phyloP scores from a whole-genome alignment of 2,113 vertebrate genomes.

The Eleginops maclovinus region DNA sequence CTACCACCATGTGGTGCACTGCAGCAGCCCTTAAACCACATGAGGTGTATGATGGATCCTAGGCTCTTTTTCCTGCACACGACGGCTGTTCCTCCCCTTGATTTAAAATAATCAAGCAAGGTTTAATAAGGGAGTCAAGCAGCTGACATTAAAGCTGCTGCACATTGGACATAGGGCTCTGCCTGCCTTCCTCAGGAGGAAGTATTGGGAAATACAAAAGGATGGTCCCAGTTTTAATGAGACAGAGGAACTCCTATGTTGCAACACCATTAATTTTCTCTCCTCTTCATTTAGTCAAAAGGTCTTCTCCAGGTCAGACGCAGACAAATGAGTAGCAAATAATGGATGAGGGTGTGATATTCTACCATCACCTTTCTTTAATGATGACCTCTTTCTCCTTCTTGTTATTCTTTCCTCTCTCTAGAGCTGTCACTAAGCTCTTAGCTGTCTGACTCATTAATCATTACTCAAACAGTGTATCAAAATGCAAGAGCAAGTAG shows the following conservation, averaged over 20 bases:
- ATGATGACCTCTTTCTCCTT: constrained; percentile 42
- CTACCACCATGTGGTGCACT: neutral
- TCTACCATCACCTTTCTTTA: constrained; percentile 39
- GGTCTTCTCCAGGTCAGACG: constrained; percentile 41
- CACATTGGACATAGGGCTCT: constrained; percentile 17
- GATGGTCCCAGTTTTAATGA: constrained; percentile 55
- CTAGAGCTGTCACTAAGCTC: constrained; percentile 36
- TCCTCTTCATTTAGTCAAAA: constrained; percentile 20
- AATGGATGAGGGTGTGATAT: constrained; percentile 53
- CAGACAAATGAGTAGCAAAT: constrained; percentile 50
- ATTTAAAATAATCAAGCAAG: constrained; percentile 27
- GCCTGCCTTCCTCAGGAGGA: constrained; percentile 42
- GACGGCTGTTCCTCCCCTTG: neutral
- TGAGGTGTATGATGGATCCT: neutral
- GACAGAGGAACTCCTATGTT: constrained; percentile 34
- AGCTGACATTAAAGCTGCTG: constrained; percentile 46
- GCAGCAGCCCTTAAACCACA: neutral
- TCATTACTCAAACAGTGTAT: constrained; percentile 52
- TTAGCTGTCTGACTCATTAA: constrained; percentile 34
- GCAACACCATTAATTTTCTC: constrained; percentile 9
- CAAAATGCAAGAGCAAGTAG: constrained; percentile 40
- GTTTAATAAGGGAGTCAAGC: constrained; percentile 45
- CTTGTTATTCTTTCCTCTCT: constrained; percentile 14
- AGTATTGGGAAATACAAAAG: constrained; percentile 45
- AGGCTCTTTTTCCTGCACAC: constrained; percentile 3